phyloP scores from a whole-genome alignment of 2,888 invertebrate genomes.

The Caenorhabditis zanzibari region DNA sequence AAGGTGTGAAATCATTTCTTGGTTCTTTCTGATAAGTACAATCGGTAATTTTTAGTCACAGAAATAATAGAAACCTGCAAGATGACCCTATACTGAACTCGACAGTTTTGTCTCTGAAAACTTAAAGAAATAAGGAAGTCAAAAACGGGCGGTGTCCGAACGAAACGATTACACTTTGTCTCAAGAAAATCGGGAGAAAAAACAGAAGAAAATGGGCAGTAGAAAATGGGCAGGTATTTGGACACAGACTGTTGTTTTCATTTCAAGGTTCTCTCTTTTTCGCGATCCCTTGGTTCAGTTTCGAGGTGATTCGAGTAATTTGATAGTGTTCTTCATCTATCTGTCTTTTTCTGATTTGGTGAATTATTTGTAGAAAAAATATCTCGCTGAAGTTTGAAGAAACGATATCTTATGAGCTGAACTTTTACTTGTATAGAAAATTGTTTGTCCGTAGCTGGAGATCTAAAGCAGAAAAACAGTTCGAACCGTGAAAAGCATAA shows the following conservation, averaged over 20 bases:
- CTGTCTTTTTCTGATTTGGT: background rate
- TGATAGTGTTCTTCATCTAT: constrained; percentile 16
- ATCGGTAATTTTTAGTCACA: background rate
- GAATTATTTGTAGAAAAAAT: too few relatives aligned
- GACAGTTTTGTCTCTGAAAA: background rate
- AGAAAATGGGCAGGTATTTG: background rate
- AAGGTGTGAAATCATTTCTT: constrained; percentile 38
- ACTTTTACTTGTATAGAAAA: too few relatives aligned
- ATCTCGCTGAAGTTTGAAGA: too few relatives aligned
- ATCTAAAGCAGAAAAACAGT: too few relatives aligned
- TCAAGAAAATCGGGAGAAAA: background rate
- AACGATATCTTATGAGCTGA: too few relatives aligned
- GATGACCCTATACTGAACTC: background rate
- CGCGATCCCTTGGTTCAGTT: background rate
- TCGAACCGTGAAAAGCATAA: too few relatives aligned
- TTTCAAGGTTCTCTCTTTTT: constrained; percentile 9
- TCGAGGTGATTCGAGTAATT: background rate
- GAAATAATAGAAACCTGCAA: background rate
- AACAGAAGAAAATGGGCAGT: background rate
- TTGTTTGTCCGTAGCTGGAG: too few relatives aligned
- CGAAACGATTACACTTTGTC: background rate
- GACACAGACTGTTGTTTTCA: constrained; percentile 9
- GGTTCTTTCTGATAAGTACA: constrained; percentile 11
- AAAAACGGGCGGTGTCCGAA: constrained; percentile 8
- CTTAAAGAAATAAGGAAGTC: background rate